These are phyloP conservation scores for Monopis laevigella DNA, from an alignment of 2,888 invertebrate genomes.

Conservation along the genomic window DNA sequence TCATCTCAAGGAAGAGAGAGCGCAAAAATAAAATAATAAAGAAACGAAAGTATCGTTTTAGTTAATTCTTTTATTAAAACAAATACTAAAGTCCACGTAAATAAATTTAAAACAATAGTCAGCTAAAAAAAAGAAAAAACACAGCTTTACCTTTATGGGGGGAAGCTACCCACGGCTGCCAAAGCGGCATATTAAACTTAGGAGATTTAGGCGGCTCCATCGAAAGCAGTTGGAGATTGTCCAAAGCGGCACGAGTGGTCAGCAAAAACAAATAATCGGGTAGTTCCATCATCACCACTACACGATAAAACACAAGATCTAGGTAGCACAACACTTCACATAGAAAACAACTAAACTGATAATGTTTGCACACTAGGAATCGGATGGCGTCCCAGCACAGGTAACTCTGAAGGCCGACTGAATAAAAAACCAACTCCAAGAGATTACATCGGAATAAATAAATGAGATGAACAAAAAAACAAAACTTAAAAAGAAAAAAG, in stretches of 20 bases:
- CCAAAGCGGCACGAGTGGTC: slow-evolving; percentile 43
- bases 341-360: not conserved
- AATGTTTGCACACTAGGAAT: slow-evolving; percentile 5
- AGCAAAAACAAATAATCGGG: slow-evolving; percentile 51
- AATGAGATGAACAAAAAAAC: slow-evolving; percentile 68
- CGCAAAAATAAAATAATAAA: no score
- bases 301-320: slow-evolving; percentile 12
- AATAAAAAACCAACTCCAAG: slow-evolving; percentile 66
- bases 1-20: no score
- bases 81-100: no score
- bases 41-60: no score
- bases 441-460: slow-evolving; percentile 70
- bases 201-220: slow-evolving; percentile 64
- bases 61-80: no score
- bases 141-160: slow-evolving; percentile 57
- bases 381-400: slow-evolving; percentile 53
- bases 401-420: slow-evolving; percentile 67
- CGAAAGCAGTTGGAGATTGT: slow-evolving; percentile 36
- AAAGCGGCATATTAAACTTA: slow-evolving; percentile 57
- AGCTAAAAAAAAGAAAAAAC: no score
- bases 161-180: slow-evolving; percentile 59
- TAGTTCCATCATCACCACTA: slow-evolving; percentile 58
- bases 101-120: no score
- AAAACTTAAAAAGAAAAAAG: slow-evolving; percentile 55
- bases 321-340: not conserved